Evolutionary conservation across 1,140 invertebrate genomes (phyloP).

Genomic region (Drosophila biarmipes): DNA sequence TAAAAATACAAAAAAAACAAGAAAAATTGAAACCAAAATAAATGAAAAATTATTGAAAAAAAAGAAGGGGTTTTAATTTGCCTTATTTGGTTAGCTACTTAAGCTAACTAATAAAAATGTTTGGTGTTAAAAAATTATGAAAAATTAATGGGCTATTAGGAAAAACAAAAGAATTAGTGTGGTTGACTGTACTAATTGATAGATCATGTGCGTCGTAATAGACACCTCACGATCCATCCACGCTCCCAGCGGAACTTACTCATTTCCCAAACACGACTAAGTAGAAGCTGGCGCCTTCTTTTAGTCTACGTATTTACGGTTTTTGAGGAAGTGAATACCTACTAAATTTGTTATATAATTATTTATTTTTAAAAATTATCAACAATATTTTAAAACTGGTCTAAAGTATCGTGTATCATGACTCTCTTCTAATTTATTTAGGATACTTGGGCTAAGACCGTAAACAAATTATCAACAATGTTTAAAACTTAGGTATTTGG

Average conservation of each 20-base stretch:
- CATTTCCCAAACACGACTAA: background rate
- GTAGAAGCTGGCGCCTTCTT: background rate
- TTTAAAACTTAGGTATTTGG: no score
- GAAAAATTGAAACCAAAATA: conserved; percentile 71
- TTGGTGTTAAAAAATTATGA: conserved; percentile 5
- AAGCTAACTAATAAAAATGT: conserved; percentile 13
- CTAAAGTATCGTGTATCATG: no score
- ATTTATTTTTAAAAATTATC: no score
- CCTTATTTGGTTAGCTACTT: conserved; percentile 1
- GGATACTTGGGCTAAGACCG: no score
- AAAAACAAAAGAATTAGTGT: conserved; percentile 48
- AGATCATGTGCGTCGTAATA: conserved; percentile 25
- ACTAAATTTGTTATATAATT: background rate
- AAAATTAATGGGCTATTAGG: conserved; percentile 4
- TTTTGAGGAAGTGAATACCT: background rate
- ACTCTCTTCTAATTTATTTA: no score
- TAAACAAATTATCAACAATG: background rate
- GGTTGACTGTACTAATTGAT: conserved; percentile 28
- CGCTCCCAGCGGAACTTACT: conserved; percentile 8
- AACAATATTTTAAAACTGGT: no score
- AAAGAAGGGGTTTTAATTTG: conserved; percentile 15
- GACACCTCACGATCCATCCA: conserved; percentile 19
- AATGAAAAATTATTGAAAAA: conserved; percentile 72
- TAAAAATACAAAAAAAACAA: conserved; percentile 60
- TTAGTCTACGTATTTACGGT: background rate